Evolutionary conservation across 2,113 vertebrate genomes (phyloP).

Genomic region (Quiscalus mexicanus): DNA sequence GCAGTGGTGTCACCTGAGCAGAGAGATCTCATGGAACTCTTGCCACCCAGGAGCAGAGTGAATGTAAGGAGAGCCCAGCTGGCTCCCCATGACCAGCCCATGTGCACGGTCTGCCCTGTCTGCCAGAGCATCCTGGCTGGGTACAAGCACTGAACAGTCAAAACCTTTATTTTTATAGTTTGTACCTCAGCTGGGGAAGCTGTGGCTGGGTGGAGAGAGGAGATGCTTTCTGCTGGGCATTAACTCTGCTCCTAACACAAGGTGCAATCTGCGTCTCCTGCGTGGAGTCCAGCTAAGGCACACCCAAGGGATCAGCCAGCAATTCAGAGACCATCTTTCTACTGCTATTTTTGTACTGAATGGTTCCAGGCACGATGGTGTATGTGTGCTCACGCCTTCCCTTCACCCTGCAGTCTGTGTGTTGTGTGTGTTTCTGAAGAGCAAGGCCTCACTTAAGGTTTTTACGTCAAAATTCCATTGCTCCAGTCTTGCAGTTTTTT

Average conservation of each 20-base stretch:
- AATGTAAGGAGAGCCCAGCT: background rate
- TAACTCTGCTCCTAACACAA: conserved; percentile 9
- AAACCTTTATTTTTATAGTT: conserved; percentile 74
- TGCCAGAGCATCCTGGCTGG: background rate
- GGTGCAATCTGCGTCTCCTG: background rate
- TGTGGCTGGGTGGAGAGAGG: conserved; percentile 30
- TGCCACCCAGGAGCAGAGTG: background rate
- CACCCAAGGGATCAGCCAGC: conserved; percentile 47
- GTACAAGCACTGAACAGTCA: background rate
- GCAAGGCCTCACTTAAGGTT: conserved; percentile 15
- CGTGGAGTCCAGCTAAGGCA: background rate
- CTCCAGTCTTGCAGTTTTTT: conserved; percentile 75
- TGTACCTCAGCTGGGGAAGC: conserved; percentile 18
- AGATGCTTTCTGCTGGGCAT: background rate
- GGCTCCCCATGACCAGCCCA: background rate
- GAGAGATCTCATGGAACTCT: background rate
- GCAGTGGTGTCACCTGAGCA: background rate
- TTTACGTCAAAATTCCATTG: conserved; percentile 53
- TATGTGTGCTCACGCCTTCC: conserved; percentile 45
- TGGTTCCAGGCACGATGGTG: conserved; percentile 37
- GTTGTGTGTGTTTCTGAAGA: conserved; percentile 45
- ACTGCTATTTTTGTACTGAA: conserved; percentile 61
- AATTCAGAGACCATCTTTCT: conserved; percentile 56
- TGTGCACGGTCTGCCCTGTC: background rate
- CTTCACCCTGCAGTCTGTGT: conserved; percentile 18